These are phyloP conservation scores for Odocoileus hemionus DNA, from an alignment of 2,113 vertebrate species.

Conservation along the genomic window DNA sequence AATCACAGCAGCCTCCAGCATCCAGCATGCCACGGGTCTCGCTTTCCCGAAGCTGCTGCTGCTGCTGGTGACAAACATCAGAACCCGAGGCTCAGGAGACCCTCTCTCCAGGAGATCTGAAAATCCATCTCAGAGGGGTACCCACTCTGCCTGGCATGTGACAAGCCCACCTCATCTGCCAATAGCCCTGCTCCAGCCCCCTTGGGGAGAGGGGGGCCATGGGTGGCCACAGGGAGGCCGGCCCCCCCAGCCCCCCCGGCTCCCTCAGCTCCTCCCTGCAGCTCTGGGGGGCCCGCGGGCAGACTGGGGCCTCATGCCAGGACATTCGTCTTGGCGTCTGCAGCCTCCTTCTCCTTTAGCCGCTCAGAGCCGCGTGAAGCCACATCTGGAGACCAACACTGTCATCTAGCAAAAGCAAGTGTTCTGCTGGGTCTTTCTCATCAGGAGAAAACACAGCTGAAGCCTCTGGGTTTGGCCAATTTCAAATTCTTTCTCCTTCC, in stretches of 20 bases:
- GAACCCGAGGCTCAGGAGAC: not conserved
- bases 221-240: not conserved
- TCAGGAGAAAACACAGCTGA: constrained; percentile 1
- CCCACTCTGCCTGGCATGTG: not conserved
- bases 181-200: constrained; percentile 10
- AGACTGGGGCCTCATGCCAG: constrained; percentile 10
- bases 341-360: constrained; percentile 14
- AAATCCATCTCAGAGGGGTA: constrained; percentile 19
- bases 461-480: not conserved
- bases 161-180: constrained; percentile 22
- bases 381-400: constrained; percentile 16
- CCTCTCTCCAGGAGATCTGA: not conserved
- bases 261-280: constrained; percentile 48
- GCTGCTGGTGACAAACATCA: not conserved
- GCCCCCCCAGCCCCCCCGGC: not conserved
- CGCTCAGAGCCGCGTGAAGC: not conserved
- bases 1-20: not conserved
- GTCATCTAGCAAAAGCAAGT: not conserved
- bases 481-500: not conserved
- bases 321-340: not conserved
- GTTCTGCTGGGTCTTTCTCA: not conserved
- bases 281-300: constrained; percentile 36
- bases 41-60: not conserved
- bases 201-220: constrained; percentile 30
- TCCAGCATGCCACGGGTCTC: fast-evolving